Conservation (phyloP, 1,140 invertebrate genomes). For the Drosophila trapezifrons region DNA sequence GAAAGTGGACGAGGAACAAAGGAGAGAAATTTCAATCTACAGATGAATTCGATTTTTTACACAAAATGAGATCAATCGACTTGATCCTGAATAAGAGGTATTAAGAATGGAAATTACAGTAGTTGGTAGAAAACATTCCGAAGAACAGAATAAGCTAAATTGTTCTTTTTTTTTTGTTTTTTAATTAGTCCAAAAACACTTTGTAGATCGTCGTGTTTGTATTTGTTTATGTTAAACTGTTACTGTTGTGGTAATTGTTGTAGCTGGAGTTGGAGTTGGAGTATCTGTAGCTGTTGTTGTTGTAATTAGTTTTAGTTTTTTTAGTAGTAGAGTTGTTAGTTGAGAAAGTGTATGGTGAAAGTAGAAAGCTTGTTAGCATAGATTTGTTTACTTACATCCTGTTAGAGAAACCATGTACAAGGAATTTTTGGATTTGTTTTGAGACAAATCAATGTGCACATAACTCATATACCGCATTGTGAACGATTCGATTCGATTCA, state of each 20-base stretch:
- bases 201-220: conserved; percentile 26
- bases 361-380: conserved; percentile 46
- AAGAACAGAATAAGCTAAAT: conserved; percentile 43
- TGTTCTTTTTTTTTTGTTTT: background rate
- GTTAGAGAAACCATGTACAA: conserved; percentile 70
- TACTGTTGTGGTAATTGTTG: conserved; percentile 10
- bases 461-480: conserved; percentile 58
- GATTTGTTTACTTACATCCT: conserved; percentile 76
- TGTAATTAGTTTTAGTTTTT: conserved; percentile 16
- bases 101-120: conserved; percentile 29
- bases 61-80: conserved; percentile 49
- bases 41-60: conserved; percentile 35
- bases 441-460: conserved; percentile 62
- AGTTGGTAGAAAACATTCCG: conserved; percentile 32
- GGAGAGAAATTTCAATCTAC: conserved; percentile 42
- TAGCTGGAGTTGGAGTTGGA: conserved; percentile 21
- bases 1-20: conserved; percentile 29
- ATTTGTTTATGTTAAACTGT: conserved; percentile 5
- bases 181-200: conserved; percentile 34
- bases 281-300: conserved; percentile 6
- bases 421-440: conserved; percentile 63
- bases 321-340: conserved; percentile 26
- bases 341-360: conserved; percentile 23
- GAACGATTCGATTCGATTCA: conserved; percentile 41
- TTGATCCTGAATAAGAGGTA: conserved; percentile 42